Evolutionary conservation across 2,797 vertebrate genomes (phyloP), one percentile per base, ranked within the genome.

Genomic region (Cichlasoma orientale): DNA sequence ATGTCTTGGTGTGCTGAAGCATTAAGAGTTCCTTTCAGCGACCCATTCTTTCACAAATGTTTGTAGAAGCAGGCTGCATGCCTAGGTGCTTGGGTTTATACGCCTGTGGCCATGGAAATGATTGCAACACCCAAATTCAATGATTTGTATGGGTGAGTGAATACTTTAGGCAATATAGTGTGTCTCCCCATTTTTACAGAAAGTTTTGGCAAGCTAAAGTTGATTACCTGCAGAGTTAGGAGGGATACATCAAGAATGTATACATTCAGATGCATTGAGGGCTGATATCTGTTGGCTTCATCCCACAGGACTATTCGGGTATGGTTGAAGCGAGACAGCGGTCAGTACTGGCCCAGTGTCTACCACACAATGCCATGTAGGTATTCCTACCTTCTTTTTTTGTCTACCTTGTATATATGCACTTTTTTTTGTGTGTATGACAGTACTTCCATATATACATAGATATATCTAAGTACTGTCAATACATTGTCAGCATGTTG

Each of bases 241-340:
- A 50, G 27, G 16, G 12, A n/a, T 7, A 29, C 25, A 29, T 41
- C 5, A 63, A 68, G 8, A 36, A 23, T 11, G 74, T 13, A 74
- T n/a, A 4, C 25, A 36, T 18, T 54, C 19, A 55, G 18, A 31
- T 58, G 12, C n/a, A 18, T 0, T 7, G 33, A 66, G 9, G 1
- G 7, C 47, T 75, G 19, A 84, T 61, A 4, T 5, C 2, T 75
- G 33, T 8, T 71, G 56, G 25, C 81, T 82, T 87, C 16, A 27
- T 27, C 71, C 73, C 19, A 6, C 86, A 99, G 98, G 92, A 97
- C 97, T 3, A 96, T 99, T 80, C 97, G 97, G 53, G 96, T 99
- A 44, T 99, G 98, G 98, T 89, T 99, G 91, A 99, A 99, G 94
- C 97, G 98, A 88, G 98, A 99, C 94, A 98, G 97, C 10, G 98